These are phyloP conservation scores for Choloepus hoffmanni DNA, from an alignment of 2,113 vertebrate species.

Conservation along the genomic window DNA sequence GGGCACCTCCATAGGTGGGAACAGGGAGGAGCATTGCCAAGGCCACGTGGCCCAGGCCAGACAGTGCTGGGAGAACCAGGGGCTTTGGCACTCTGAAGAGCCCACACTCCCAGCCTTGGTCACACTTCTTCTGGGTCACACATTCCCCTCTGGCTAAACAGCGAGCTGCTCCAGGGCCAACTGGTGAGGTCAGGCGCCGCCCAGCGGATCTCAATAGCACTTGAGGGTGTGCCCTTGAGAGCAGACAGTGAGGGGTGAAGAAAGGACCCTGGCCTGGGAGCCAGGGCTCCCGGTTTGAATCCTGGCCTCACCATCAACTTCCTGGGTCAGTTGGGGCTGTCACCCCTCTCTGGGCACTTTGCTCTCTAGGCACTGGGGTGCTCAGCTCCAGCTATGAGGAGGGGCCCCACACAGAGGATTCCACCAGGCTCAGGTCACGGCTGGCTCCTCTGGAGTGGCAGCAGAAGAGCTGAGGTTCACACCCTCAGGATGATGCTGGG, in stretches of 20 bases:
- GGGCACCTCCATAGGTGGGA: not conserved
- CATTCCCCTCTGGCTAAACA: conserved; percentile 18
- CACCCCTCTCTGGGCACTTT: not conserved
- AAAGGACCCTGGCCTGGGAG: not conserved
- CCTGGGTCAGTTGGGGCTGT: not conserved
- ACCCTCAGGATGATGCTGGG: not conserved
- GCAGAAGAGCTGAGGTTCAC: not conserved
- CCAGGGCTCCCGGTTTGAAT: not conserved
- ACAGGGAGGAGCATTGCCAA: not conserved
- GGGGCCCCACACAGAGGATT: not conserved
- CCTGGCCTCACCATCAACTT: not conserved
- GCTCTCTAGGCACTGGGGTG: not conserved
- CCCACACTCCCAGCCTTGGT: not conserved
- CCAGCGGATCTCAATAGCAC: not conserved
- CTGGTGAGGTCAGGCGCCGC: conserved; percentile 51
- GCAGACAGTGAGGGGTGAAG: not conserved
- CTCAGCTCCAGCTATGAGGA: not conserved
- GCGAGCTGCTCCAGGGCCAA: conserved; percentile 15
- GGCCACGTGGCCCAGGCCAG: not conserved
- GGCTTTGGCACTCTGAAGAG: not conserved
- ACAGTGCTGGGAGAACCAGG: not conserved
- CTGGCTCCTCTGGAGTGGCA: not conserved
- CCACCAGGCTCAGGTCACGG: not conserved
- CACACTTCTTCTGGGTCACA: conserved; percentile 43
- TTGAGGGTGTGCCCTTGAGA: not conserved